phyloP scores from a whole-genome alignment of 2,797 vertebrate genomes.

The Lepidocolaptes lacrymiger region DNA sequence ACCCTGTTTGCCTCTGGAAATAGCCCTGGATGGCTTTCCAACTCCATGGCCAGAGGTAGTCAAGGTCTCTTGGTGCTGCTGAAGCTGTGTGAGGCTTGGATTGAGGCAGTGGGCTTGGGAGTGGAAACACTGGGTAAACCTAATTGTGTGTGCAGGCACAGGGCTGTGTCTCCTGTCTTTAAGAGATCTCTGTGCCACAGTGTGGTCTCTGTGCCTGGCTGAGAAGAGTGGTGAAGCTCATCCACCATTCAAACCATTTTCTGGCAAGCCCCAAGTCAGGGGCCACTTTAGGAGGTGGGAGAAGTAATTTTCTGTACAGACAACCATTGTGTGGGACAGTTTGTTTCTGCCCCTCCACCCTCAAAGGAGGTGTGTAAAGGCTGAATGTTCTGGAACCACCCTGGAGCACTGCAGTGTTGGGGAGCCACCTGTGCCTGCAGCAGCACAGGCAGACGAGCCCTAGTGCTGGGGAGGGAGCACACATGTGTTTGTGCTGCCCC shows the following conservation, averaged over 20 bases:
- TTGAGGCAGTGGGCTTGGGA: neutral
- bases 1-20: neutral
- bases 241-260: neutral
- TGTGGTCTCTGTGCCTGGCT: neutral
- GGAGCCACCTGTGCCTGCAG: fast-evolving
- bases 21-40: neutral
- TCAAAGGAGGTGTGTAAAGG: neutral
- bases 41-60: neutral
- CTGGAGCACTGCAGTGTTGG: neutral
- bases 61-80: neutral
- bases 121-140: neutral
- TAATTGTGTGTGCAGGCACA: neutral
- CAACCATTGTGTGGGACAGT: neutral
- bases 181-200: neutral
- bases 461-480: neutral
- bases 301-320: neutral
- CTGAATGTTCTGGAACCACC: neutral
- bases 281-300: neutral
- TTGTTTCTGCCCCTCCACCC: neutral
- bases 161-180: neutral
- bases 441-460: neutral
- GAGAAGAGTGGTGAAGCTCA: neutral
- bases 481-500: fast-evolving
- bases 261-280: neutral
- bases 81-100: neutral